phyloP scores from a whole-genome alignment of 2,113 vertebrate genomes.

The Alosa alosa region DNA sequence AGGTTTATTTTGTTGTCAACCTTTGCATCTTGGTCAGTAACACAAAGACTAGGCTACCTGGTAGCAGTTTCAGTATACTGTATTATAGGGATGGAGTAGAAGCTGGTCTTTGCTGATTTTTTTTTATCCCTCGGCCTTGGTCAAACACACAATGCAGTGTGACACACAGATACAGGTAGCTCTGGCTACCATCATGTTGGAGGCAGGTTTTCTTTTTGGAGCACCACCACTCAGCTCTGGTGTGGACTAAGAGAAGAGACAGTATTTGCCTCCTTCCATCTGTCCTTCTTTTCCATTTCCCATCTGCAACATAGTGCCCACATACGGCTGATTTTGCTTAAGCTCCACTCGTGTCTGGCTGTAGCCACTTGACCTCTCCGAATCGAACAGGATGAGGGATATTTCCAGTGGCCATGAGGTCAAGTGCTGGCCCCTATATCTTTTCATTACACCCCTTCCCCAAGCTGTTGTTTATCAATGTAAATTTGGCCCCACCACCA shows the following conservation, averaged over 20 bases:
- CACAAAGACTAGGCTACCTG: neutral
- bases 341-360: neutral
- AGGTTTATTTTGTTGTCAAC: neutral
- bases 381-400: neutral
- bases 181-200: neutral
- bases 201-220: neutral
- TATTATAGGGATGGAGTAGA: neutral
- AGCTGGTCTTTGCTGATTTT: neutral
- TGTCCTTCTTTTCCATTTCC: neutral
- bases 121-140: neutral
- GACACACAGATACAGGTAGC: neutral
- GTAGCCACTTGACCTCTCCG: neutral
- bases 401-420: constrained; percentile 16
- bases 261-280: neutral
- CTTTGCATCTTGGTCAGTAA: neutral
- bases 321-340: too few species aligned
- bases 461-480: neutral
- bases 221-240: neutral
- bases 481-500: neutral
- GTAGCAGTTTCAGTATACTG: neutral
- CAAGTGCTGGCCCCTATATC: neutral
- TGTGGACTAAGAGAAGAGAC: neutral
- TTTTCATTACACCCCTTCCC: constrained; percentile 23
- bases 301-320: neutral
- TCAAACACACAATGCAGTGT: neutral